Percentiles rank a stretch among this genome's conserved stretches.
Evolutionary conservation across 2,888 invertebrate genomes (phyloP).

Genomic region (Laspeyria flexula): DNA sequence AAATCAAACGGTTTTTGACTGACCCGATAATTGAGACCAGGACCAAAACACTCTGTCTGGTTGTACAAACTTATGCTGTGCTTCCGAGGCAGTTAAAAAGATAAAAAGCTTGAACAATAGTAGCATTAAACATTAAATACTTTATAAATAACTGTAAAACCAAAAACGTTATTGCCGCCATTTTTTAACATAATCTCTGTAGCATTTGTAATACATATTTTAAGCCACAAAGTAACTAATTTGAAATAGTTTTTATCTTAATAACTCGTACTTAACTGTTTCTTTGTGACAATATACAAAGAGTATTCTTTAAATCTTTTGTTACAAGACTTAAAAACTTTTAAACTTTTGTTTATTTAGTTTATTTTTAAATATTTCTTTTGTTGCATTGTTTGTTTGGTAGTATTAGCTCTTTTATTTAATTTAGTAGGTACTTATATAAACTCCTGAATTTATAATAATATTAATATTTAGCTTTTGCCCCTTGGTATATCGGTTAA

Average conservation of each 20-base stretch:
- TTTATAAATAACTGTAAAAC: constrained; percentile 9
- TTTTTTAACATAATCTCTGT: constrained; percentile 5
- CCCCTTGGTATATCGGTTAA: too few species aligned
- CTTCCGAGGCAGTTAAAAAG: too few species aligned
- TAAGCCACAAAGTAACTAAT: constrained; percentile 7
- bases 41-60: too few species aligned
- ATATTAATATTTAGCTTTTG: too few species aligned
- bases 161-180: constrained; percentile 1
- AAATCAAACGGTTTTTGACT: too few species aligned
- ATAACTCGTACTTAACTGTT: constrained; percentile 26
- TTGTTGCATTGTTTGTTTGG: neutral
- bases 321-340: constrained; percentile 18
- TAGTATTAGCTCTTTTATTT: constrained; percentile 4
- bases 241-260: constrained; percentile 23
- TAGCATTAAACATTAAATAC: too few species aligned
- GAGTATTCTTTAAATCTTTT: constrained; percentile 21
- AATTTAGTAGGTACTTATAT: neutral
- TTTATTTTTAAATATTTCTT: constrained; percentile 9
- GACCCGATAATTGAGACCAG: too few species aligned
- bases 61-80: too few species aligned
- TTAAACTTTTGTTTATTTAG: constrained; percentile 15
- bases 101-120: too few species aligned
- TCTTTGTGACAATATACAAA: constrained; percentile 25
- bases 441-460: too few species aligned
- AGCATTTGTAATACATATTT: constrained; percentile 13